These are phyloP conservation scores for Archaeoteleia sp. DNA, from an alignment of 2,888 invertebrate species.

Conservation along the genomic window DNA sequence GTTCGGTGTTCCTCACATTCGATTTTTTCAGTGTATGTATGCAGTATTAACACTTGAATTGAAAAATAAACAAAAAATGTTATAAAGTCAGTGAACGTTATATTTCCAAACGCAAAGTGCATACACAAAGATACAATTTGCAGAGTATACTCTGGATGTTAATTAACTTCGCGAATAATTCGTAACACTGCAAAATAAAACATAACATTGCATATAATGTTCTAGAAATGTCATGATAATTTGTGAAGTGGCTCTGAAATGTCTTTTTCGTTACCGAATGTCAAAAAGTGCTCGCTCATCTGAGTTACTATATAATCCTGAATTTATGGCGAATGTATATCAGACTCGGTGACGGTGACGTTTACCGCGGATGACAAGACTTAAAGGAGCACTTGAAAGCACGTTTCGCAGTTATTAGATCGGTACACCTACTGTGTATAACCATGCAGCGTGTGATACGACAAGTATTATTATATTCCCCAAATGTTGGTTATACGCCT, in stretches of 20 bases:
- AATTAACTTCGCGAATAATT: too few species aligned
- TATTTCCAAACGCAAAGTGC: too few species aligned
- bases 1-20: too few species aligned
- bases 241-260: background rate
- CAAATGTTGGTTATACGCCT: constrained; percentile 14
- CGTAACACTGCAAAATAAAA: too few species aligned
- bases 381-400: constrained; percentile 29
- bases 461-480: constrained; percentile 15
- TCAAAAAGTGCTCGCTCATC: constrained; percentile 2
- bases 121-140: too few species aligned
- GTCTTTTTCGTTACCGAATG: background rate
- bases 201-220: too few species aligned
- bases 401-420: constrained; percentile 31
- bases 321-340: constrained; percentile 16
- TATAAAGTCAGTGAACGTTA: too few species aligned
- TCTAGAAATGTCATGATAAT: background rate
- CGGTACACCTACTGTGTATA: constrained; percentile 15
- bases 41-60: too few species aligned
- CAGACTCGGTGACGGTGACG: constrained; percentile 17
- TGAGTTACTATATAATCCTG: background rate
- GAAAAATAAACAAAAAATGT: too few species aligned
- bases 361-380: constrained; percentile 20
- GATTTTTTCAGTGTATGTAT: too few species aligned
- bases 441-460: background rate
- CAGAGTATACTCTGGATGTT: too few species aligned